Evolutionary conservation across 2,113 vertebrate species (phyloP).

Genomic region (Eurypyga helias): DNA sequence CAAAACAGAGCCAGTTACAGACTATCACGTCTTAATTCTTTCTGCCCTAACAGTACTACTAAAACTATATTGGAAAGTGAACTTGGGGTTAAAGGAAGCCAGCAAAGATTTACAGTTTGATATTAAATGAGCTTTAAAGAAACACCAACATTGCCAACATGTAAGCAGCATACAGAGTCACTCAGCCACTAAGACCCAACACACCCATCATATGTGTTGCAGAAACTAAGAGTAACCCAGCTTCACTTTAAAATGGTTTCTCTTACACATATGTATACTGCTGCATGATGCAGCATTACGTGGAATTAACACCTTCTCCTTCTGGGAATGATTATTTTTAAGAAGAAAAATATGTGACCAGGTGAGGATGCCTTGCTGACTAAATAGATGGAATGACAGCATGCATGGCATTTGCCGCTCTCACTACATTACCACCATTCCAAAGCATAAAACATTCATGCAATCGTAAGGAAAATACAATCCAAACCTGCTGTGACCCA

Average conservation of each 20-base stretch:
- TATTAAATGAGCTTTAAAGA: background rate
- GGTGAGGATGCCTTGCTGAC: background rate
- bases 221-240: background rate
- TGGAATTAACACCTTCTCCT: background rate
- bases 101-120: background rate
- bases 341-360: background rate
- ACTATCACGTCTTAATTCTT: accelerated
- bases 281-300: background rate
- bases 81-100: background rate
- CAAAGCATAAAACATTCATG: background rate
- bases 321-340: background rate
- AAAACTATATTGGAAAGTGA: background rate
- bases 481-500: background rate
- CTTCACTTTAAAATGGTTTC: background rate
- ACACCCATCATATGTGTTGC: accelerated
- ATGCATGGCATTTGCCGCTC: background rate
- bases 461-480: background rate
- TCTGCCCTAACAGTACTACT: background rate
- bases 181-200: background rate
- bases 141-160: background rate
- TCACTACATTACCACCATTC: background rate
- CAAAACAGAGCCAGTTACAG: background rate
- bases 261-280: background rate
- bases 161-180: background rate
- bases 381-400: background rate